Evolutionary conservation across 2,113 vertebrate species (phyloP).

Genomic region (Hyla sarda): DNA sequence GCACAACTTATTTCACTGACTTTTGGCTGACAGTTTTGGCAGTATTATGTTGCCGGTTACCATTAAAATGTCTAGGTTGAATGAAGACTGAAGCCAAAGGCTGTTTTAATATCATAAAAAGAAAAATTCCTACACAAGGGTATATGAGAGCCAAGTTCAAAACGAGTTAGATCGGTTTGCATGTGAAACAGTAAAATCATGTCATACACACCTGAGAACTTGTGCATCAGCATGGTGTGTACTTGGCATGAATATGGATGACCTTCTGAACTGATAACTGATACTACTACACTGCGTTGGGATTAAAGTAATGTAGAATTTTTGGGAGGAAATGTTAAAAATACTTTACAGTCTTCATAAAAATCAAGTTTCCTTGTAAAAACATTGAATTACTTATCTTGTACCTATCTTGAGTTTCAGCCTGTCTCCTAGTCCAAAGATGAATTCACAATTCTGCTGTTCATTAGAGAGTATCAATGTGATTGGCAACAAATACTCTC

Average conservation of each 20-base stretch:
- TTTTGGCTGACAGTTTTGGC: constrained; percentile 31
- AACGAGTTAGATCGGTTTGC: not conserved
- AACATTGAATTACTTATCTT: not conserved
- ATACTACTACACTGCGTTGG: not conserved
- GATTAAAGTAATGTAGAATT: not conserved
- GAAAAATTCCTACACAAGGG: constrained; percentile 29
- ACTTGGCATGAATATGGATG: not conserved
- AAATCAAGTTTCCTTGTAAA: not conserved
- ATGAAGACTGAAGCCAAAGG: constrained; percentile 40
- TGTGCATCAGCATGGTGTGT: not conserved
- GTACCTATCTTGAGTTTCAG: not conserved
- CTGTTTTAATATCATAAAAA: constrained; percentile 5
- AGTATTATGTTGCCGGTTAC: not conserved
- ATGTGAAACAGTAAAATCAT: not conserved
- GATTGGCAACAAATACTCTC: too few relatives aligned
- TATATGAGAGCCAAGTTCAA: not conserved
- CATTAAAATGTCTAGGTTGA: constrained; percentile 38
- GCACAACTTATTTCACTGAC: constrained; percentile 42
- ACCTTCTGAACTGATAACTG: not conserved
- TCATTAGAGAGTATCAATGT: too few relatives aligned
- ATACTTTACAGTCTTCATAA: too few relatives aligned
- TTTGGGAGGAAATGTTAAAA: not conserved
- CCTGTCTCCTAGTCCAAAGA: not conserved
- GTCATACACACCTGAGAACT: not conserved
- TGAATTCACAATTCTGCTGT: not conserved